These are phyloP conservation scores for cattle (Bos taurus) DNA, from an alignment of 2,113 vertebrate genomes.

Conservation along the genomic window ARS-UCD2.0 NC_037350.1:16271501-16272000, in stretches of 20 bases:
- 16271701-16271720: background rate
- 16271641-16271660: background rate
- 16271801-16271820: background rate
- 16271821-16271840: background rate
- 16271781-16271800: background rate
- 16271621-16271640: background rate
- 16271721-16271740: background rate
- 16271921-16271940: background rate
- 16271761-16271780: background rate
- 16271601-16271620: background rate
- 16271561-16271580: background rate
- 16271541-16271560: background rate
- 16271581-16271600: background rate
- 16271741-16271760: background rate
- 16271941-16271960: background rate
- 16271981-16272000: background rate
- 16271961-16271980: background rate
- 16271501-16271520: conserved; percentile 8
- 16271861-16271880: background rate
- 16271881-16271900: background rate
- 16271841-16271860: background rate
- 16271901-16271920: background rate
- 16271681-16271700: background rate
- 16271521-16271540: background rate
- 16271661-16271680: background rate